Evolutionary conservation across 2,113 vertebrate genomes (phyloP), one percentile per base, ranked within the genome.

Genomic region (Neogobius melanostomus): DNA sequence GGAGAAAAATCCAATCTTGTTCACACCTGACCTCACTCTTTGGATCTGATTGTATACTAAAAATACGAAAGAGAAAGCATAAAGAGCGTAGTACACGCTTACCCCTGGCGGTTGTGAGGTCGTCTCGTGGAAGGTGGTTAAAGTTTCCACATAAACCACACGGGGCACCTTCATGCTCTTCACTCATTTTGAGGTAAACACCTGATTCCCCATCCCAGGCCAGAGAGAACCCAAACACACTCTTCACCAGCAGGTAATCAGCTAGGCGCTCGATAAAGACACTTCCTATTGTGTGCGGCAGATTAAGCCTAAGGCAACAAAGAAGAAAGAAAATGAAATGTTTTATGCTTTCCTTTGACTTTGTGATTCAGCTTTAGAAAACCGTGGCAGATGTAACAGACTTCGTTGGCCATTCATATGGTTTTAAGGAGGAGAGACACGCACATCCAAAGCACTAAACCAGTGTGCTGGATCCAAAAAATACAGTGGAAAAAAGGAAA

Each of bases 91-190:
- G 66, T 83, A 66, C 43, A 44, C 77, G 83, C 95, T 94, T 94
- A 99, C 98, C 94, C 8, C 93, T 92, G 67, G 94, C 87, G 67
- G 93, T 93, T 88, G 93, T 89, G 82, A 99, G 90, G 84, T 99
- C 98, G 91, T 99, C 98, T 1, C 92, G 92, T 53, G 93, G 93
- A 80, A 96, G 86, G 74, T 92, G 94, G 84, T 99, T 99, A 89
- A 95, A 98, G 89, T 98, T 97, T 83, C 96, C 97, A 85, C 97
- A 99, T 7, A 99, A 90, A 52, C 97, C 98, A 92, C 97, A 99
- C 17, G 95, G 82, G 78, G 93, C 91, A 16, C 95, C 95, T 80
- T 93, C 96, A 87, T 98, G 95, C 66, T 96, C 94, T 80, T 96
- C 95, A 11, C 95, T 95, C 85, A 99, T 89, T 85, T 97, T 99